These are phyloP conservation scores for Petrocephalus microphthalmus DNA, from an alignment of 2,113 vertebrate species.

Conservation along the genomic window DNA sequence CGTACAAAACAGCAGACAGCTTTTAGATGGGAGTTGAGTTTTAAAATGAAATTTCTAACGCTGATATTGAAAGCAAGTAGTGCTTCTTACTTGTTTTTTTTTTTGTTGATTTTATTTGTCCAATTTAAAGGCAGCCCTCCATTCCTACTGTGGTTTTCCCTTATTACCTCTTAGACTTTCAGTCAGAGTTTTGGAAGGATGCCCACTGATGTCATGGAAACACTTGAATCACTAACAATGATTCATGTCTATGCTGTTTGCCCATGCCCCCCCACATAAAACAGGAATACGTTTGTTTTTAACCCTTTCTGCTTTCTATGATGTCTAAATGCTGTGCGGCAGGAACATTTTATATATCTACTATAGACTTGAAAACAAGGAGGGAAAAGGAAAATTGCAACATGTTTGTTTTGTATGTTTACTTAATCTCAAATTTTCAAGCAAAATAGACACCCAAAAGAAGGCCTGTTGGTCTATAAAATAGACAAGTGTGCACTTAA, in stretches of 20 bases:
- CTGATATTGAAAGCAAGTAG: conserved; percentile 32
- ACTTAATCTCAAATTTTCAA: background rate
- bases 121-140: conserved; percentile 60
- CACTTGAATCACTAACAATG: conserved; percentile 91
- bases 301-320: conserved; percentile 61
- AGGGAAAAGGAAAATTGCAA: background rate
- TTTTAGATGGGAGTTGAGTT: background rate
- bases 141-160: conserved; percentile 65
- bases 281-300: conserved; percentile 66
- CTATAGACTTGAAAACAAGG: background rate
- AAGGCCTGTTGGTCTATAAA: background rate
- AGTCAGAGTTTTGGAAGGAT: conserved; percentile 80
- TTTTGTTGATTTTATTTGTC: conserved; percentile 18
- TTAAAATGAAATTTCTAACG: conserved; percentile 49
- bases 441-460: background rate
- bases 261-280: conserved; percentile 71
- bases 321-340: background rate
- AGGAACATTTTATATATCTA: background rate
- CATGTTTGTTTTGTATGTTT: background rate
- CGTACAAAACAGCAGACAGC: conserved; percentile 45
- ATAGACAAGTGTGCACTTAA: background rate
- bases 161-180: conserved; percentile 72
- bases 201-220: conserved; percentile 98
- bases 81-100: conserved; percentile 19
- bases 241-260: conserved; percentile 83